Base-by-base conservation (phyloP, 2,113 vertebrate genomes). In the Lepus timidus region DNA sequence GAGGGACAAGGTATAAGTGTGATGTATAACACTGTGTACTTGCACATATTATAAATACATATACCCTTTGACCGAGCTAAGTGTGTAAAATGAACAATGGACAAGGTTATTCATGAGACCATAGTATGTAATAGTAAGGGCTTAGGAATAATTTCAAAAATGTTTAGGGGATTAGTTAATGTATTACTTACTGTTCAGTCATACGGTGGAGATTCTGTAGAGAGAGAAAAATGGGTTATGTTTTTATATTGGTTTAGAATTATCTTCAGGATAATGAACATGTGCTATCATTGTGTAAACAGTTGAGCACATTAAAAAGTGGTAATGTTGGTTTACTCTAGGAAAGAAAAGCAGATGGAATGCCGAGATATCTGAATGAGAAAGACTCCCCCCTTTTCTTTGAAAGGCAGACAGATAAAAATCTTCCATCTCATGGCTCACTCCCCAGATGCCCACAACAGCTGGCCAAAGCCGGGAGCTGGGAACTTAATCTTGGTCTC, bases 81-180 rank as follows among this genome's bases (percentile, higher is more conserved):
- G 39, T 22, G 3, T 78, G 14, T 88, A 36, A 91, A 85, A 67
- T 68, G 20, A 90, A 27, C 61, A 22, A 14, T 68, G n/a, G 71
- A 55, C n/a, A 87, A 33, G 44, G 20, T 86, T 85, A 88, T 84
- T 83, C 33, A 33, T 78, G 51, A 61, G 49, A 44, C 14, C 11
- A 62, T 49, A 49, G 51, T 88, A 49, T 95, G 7, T 73, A 78
- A 12, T 78, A 83, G 79, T 52, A 93, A 62, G 90, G 33, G 29
- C 36, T 93, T 95, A 49, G 33, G 93, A 95, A 92, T 79, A 49
- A 78, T 78, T 89, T 85, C 51, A 27, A 88, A 44, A 82, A 91
- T 82, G 6, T 81, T 65, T 78, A 68, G 14, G 44, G 23, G 52
- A 81, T 61, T 92, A 22, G 9, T 86, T 85, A 82, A 23, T 74